These are phyloP conservation scores for Cryptotis parvus DNA, from an alignment of 2,113 vertebrate species.

Conservation along the genomic window DNA sequence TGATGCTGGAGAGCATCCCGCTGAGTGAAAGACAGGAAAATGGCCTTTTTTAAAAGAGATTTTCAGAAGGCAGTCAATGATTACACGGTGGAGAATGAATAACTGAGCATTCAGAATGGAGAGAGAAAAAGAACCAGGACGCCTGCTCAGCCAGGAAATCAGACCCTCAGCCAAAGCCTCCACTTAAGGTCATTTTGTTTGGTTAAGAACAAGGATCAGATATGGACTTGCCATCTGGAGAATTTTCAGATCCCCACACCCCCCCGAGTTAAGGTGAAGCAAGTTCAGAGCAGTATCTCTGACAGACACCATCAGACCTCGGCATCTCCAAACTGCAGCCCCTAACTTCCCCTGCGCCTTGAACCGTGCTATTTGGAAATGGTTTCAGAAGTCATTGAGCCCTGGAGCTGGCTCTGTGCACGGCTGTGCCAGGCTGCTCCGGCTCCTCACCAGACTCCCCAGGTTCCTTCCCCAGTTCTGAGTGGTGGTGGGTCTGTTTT, in stretches of 20 bases:
- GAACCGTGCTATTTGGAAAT: slow-evolving; percentile 54
- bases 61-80: not conserved
- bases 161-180: not conserved
- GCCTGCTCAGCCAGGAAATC: not conserved
- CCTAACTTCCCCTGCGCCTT: slow-evolving; percentile 53
- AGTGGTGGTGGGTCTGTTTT: not conserved
- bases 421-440: not conserved
- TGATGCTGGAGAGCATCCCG: too few relatives aligned
- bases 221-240: not conserved
- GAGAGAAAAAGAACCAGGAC: not conserved
- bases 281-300: not conserved
- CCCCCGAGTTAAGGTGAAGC: not conserved
- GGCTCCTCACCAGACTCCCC: not conserved
- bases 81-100: not conserved
- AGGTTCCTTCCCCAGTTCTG: too few relatives aligned
- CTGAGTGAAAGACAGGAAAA: too few relatives aligned
- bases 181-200: not conserved
- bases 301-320: not conserved
- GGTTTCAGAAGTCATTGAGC: slow-evolving; percentile 25
- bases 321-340: not conserved
- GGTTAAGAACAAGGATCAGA: not conserved
- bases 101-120: too few relatives aligned
- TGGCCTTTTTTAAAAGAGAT: not conserved
- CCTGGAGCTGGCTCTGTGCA: not conserved
- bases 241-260: not conserved